These are phyloP conservation scores for Xiphophorus hellerii DNA, from an alignment of 2,113 vertebrate species.

Conservation along the genomic window DNA sequence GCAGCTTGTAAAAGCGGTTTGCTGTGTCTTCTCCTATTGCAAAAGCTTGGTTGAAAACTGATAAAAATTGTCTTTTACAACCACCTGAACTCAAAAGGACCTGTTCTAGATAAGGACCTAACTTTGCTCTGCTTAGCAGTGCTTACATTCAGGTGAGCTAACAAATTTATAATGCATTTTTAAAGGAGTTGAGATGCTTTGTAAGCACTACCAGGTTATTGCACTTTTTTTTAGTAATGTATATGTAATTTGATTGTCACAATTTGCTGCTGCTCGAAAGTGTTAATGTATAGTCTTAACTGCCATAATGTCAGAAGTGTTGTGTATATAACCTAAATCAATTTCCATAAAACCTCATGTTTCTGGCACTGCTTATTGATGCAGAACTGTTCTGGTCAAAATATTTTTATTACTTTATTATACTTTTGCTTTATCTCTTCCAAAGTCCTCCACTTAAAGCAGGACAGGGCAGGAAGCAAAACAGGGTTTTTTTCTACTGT, in stretches of 20 bases:
- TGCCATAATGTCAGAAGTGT: too few relatives aligned
- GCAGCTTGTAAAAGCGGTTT: too few relatives aligned
- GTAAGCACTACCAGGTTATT: neutral
- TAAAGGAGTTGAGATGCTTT: neutral
- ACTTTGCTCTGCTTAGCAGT: slow-evolving; percentile 3
- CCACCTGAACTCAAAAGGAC: neutral
- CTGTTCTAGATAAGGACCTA: neutral
- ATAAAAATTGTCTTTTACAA: neutral
- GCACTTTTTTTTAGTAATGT: neutral
- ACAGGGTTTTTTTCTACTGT: neutral
- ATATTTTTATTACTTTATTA: neutral
- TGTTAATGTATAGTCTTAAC: too few relatives aligned
- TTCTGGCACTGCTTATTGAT: neutral
- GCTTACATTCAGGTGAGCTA: neutral
- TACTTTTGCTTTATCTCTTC: neutral
- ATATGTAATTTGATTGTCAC: neutral
- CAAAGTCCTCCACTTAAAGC: too few relatives aligned
- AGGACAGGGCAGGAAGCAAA: too few relatives aligned
- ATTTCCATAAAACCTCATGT: neutral
- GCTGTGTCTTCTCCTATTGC: too few relatives aligned
- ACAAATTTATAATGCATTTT: neutral
- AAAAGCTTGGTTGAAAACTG: too few relatives aligned
- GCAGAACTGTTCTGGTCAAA: neutral
- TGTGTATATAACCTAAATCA: neutral
- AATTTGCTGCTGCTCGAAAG: too few relatives aligned